Evolutionary conservation across 1,140 invertebrate genomes (phyloP).

Genomic region (Danaus melanippus): DNA sequence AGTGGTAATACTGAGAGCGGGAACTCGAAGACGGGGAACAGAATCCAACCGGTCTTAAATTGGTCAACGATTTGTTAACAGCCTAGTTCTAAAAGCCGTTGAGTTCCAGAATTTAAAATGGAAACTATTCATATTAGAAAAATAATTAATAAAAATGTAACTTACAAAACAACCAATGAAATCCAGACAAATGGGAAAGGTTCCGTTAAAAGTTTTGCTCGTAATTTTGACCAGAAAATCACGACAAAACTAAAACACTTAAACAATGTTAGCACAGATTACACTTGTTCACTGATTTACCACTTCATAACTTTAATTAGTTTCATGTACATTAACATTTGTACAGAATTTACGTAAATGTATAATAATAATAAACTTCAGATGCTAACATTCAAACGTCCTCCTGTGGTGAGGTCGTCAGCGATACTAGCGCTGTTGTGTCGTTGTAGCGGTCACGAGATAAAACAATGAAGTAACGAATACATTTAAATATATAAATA

Average conservation of each 20-base stretch:
- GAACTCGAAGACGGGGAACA: background rate
- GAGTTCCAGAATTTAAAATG: too few species aligned
- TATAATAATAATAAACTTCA: conserved; percentile 32
- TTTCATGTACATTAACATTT: conserved; percentile 38
- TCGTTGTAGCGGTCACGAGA: conserved; percentile 4
- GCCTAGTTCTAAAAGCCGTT: too few species aligned
- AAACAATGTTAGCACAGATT: conserved; percentile 12
- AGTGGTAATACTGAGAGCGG: too few species aligned
- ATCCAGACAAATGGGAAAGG: conserved; percentile 32
- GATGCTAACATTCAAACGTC: conserved; percentile 25
- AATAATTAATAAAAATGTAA: conserved; percentile 30
- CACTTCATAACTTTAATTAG: conserved; percentile 40
- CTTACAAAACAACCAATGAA: conserved; percentile 42
- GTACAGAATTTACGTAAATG: conserved; percentile 40
- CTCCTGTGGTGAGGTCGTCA: conserved; percentile 13
- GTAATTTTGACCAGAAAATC: conserved; percentile 41
- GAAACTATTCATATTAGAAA: conserved; percentile 15
- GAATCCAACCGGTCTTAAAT: conserved; percentile 13
- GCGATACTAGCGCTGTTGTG: conserved; percentile 20
- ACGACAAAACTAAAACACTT: conserved; percentile 36
- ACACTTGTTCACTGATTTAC: conserved; percentile 32
- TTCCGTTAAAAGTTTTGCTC: conserved; percentile 37
- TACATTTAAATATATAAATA: conserved; percentile 4
- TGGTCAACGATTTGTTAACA: background rate
- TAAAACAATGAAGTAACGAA: conserved; percentile 8